Base-by-base conservation (phyloP, 2,888 invertebrate genomes). In the Cerastis leucographa region DNA sequence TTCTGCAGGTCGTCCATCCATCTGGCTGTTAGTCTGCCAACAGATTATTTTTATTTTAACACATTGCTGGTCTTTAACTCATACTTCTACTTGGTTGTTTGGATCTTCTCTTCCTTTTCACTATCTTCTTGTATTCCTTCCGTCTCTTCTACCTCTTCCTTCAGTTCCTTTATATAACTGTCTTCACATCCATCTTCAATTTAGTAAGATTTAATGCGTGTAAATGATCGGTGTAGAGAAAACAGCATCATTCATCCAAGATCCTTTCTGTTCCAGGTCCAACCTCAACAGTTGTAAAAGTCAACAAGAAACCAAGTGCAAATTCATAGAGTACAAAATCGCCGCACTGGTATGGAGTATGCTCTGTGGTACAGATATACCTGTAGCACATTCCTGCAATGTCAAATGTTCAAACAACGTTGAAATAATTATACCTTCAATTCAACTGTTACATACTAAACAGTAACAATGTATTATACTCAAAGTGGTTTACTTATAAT, bases 401-500 rank as follows among this genome's bases (percentile, higher is more conserved):
- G 12, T 59, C 46, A 22, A n/a, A 59, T 22, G 2, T 56, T 51
- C 7, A 49, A 49, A 56, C 69, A 69, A 64, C 54, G 51, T 35
- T 56, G 14, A 64, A 69, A 64, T 66, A 67, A 81, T 81, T 75
- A 67, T 46, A 22, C 46, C 40, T 69, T 56, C 54, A 42, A 76
- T 64, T 66, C 44, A 71, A 61, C 65, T 54, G 70, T 66, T 4
- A 49, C 54, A 66, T 54, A 49, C 29, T 64, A 25, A 54, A 79
- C 61, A 51, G 42, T 54, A 69, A 85, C 62, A 85, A 74, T 40
- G 56, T 70, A 72, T 69, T 51, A 75, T 14, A 49, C 54, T 25
- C 74, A 76, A 86, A 87, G 74, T 84, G 78, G 77, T 88, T 82
- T 76, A 87, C 78, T 80, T 78, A 76, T 74, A 83, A 85, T 77